Conservation (phyloP, 2,888 invertebrate genomes). For the Nemoura dubitans region DNA sequence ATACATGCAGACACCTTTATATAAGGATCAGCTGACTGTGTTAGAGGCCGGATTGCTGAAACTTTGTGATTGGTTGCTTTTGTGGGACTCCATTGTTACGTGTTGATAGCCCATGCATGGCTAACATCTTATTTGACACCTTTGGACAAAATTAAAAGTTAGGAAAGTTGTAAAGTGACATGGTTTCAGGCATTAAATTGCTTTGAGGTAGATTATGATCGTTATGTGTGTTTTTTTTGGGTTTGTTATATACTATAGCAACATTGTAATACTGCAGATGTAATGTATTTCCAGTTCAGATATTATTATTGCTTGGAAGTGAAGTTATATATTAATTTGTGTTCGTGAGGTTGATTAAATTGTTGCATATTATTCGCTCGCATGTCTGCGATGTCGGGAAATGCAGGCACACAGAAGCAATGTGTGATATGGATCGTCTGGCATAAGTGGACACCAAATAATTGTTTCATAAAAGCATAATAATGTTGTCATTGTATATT, state of each 20-base stretch:
- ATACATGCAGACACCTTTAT: neutral
- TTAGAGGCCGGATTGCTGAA: neutral
- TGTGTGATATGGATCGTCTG: neutral
- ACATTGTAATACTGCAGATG: neutral
- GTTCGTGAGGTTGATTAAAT: neutral
- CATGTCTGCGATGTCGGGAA: neutral
- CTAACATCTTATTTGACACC: neutral
- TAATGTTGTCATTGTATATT: conserved; percentile 35
- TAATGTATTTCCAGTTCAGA: neutral
- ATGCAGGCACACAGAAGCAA: no score
- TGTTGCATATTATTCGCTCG: neutral
- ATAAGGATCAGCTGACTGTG: neutral
- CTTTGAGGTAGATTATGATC: neutral
- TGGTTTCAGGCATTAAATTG: neutral
- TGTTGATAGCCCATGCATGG: no score
- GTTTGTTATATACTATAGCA: neutral
- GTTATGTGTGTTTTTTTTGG: no score
- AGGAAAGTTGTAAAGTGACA: neutral
- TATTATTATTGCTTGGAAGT: no score
- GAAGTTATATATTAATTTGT: neutral
- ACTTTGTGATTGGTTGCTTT: neutral
- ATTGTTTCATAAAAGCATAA: conserved; percentile 34
- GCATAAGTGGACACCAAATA: conserved; percentile 7
- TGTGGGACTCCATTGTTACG: neutral
- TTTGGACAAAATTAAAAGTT: neutral